phyloP scores from a whole-genome alignment of 2,888 invertebrate species.

The Dorcus hopei region DNA sequence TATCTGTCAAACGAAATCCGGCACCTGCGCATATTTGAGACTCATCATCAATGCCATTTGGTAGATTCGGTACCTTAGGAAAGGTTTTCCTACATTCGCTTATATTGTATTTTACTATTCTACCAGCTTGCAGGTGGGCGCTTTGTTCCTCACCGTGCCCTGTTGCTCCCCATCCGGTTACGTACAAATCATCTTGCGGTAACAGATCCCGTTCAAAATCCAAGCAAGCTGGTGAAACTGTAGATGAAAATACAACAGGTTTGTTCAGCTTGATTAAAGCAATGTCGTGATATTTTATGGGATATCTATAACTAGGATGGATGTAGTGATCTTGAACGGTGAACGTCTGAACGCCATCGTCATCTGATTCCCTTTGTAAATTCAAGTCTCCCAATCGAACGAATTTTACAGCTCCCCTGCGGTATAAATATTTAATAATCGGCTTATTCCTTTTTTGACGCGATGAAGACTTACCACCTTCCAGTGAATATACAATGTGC shows the following conservation, averaged over 20 bases:
- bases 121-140: slow-evolving; percentile 49
- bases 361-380: neutral
- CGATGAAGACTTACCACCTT: too few relatives aligned
- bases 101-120: slow-evolving; percentile 39
- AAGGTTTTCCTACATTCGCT: neutral
- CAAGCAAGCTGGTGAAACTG: slow-evolving; percentile 52
- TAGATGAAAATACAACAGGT: slow-evolving; percentile 41
- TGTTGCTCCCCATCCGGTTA: slow-evolving; percentile 51
- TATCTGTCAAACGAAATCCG: too few relatives aligned
- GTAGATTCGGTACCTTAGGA: neutral
- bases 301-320: slow-evolving; percentile 48
- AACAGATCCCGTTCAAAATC: slow-evolving; percentile 12
- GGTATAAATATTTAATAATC: too few relatives aligned
- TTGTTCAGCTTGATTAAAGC: slow-evolving; percentile 49
- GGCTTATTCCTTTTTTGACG: too few relatives aligned
- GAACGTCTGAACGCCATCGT: slow-evolving; percentile 18
- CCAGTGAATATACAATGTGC: slow-evolving; percentile 55
- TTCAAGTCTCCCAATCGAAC: slow-evolving; percentile 17
- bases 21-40: neutral
- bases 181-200: slow-evolving; percentile 34
- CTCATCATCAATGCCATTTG: neutral
- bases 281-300: slow-evolving; percentile 53
- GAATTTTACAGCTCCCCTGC: neutral
- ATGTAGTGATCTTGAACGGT: slow-evolving; percentile 37
- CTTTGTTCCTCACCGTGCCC: slow-evolving; percentile 33